A percentile compares a stretch with the other conserved stretches of the same genome.
Conservation (phyloP, 2,113 vertebrate species). For the Saimiri boliviensis region DNA sequence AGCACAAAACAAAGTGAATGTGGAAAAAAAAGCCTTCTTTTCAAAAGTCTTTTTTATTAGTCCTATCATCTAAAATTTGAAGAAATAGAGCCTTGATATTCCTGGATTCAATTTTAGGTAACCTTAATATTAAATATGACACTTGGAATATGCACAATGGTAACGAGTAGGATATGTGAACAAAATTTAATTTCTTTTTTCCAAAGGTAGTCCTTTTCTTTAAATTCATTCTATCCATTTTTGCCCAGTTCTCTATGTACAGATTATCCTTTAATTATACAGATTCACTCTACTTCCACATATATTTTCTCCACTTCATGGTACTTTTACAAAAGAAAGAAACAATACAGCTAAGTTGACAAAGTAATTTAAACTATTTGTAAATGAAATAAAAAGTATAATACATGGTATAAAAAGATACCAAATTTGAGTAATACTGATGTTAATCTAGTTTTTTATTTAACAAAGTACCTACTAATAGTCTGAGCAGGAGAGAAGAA, state of each 20-base stretch:
- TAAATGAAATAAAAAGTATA: slow-evolving; percentile 19
- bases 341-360: not conserved
- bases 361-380: slow-evolving; percentile 34
- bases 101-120: slow-evolving; percentile 31
- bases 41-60: slow-evolving; percentile 41
- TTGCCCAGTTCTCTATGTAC: not conserved
- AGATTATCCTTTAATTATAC: slow-evolving; percentile 21
- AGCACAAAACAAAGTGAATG: slow-evolving; percentile 21
- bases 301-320: not conserved
- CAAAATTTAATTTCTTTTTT: slow-evolving; percentile 31
- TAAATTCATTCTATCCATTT: not conserved
- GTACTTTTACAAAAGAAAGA: slow-evolving; percentile 29
- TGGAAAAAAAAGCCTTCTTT: not conserved
- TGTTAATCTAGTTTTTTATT: slow-evolving; percentile 36
- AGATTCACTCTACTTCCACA: not conserved
- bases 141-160: not conserved
- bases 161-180: not conserved
- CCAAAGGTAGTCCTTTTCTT: slow-evolving; percentile 20
- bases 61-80: slow-evolving; percentile 3
- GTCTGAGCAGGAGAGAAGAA: not conserved
- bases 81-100: not conserved
- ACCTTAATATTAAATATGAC: slow-evolving; percentile 41
- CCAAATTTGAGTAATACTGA: slow-evolving; percentile 17
- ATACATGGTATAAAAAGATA: not conserved
- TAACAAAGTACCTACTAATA: slow-evolving; percentile 29